Evolutionary conservation across 2,113 vertebrate species (phyloP).

Genomic region (Sterna hirundo): DNA sequence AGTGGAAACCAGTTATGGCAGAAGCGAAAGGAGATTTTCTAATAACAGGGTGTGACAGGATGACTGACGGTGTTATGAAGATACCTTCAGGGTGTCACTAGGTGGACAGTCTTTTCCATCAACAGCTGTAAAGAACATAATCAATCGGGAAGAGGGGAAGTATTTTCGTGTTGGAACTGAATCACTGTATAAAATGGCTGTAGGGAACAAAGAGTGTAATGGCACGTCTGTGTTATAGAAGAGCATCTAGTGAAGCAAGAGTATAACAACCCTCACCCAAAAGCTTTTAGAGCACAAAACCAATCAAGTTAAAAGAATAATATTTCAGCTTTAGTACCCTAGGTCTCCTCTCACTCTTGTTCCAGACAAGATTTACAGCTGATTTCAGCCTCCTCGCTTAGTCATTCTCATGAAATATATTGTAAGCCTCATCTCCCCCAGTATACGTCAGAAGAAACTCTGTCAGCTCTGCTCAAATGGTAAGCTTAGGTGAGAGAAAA

Average conservation of each 20-base stretch:
- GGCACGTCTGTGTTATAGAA: not conserved
- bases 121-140: not conserved
- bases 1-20: not conserved
- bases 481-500: not conserved
- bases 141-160: not conserved
- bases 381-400: not conserved
- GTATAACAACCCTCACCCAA: not conserved
- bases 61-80: not conserved
- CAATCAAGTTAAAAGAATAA: constrained; percentile 22
- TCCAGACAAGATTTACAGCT: not conserved
- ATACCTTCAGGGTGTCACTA: not conserved
- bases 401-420: not conserved
- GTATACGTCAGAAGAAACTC: not conserved
- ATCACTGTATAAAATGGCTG: not conserved
- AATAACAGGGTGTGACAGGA: not conserved
- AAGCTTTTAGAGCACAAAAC: constrained; percentile 9
- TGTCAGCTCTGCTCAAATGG: not conserved
- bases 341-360: not conserved
- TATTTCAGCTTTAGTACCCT: not conserved
- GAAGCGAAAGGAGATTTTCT: not conserved
- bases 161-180: not conserved
- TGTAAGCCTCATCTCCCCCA: not conserved
- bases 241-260: not conserved
- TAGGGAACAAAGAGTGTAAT: not conserved
- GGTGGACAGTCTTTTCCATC: not conserved